These are phyloP conservation scores for Entomobrya proxima DNA, from an alignment of 2,888 invertebrate species.

Conservation along the genomic window DNA sequence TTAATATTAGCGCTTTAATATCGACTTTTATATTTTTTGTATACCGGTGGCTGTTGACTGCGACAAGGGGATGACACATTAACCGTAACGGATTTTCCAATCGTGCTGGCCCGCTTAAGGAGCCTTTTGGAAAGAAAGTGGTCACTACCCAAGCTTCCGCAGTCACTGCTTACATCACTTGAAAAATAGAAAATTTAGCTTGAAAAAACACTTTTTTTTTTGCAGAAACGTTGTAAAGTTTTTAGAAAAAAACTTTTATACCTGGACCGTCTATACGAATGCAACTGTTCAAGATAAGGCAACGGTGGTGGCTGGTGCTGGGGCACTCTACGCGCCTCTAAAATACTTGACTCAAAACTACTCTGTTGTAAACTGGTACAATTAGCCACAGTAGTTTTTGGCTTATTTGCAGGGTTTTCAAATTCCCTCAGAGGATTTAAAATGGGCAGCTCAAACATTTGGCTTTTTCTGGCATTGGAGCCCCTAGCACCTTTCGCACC, in stretches of 20 bases:
- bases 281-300: constrained; percentile 62
- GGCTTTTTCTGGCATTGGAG: constrained; percentile 54
- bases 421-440: constrained; percentile 63
- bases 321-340: constrained; percentile 43
- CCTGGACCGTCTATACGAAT: constrained; percentile 45
- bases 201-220: neutral
- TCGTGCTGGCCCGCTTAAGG: constrained; percentile 51
- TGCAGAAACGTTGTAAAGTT: neutral
- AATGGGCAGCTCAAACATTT: constrained; percentile 70
- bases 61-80: constrained; percentile 56
- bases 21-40: neutral
- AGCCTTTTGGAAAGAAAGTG: constrained; percentile 55
- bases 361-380: constrained; percentile 32
- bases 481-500: neutral
- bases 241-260: constrained; percentile 24
- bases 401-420: constrained; percentile 51
- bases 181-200: neutral
- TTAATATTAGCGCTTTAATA: too few species aligned
- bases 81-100: constrained; percentile 63
- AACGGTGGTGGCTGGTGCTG: too few species aligned
- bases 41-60: constrained; percentile 59
- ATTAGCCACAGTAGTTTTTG: too few species aligned
- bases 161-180: constrained; percentile 71
- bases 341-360: constrained; percentile 46
- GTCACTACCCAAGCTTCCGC: constrained; percentile 70